phyloP scores from a whole-genome alignment of 2,888 invertebrate genomes.

The Gortyna flavago region DNA sequence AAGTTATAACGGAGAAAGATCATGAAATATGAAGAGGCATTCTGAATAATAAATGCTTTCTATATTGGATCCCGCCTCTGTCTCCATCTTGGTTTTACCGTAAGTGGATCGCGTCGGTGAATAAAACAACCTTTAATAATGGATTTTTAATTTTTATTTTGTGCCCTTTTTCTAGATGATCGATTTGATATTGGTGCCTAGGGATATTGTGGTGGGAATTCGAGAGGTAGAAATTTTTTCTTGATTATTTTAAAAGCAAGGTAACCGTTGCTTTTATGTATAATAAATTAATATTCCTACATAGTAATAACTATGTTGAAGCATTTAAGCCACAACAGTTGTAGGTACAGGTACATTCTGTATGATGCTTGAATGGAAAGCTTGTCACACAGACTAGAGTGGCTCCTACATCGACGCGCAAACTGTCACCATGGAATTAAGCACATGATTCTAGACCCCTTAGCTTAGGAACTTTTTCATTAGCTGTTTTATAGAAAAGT shows the following conservation, averaged over 20 bases:
- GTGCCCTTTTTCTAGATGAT: constrained; percentile 74
- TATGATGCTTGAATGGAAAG: neutral
- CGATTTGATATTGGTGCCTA: constrained; percentile 65
- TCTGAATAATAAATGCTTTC: constrained; percentile 81
- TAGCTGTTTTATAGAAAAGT: neutral
- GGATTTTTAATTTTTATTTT: constrained; percentile 74
- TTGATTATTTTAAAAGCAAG: constrained; percentile 2
- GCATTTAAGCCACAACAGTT: neutral
- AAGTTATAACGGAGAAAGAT: constrained; percentile 73
- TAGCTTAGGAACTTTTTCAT: neutral
- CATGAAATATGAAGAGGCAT: constrained; percentile 73
- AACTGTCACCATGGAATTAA: neutral
- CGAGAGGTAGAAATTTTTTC: constrained; percentile 24
- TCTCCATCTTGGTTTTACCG: constrained; percentile 72
- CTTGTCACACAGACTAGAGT: neutral
- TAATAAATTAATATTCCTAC: too few species aligned
- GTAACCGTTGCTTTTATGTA: neutral
- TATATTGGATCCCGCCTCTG: constrained; percentile 77
- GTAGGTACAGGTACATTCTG: neutral
- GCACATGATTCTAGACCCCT: neutral
- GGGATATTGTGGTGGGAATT: constrained; percentile 41
- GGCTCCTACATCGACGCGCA: neutral
- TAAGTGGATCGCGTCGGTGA: constrained; percentile 73
- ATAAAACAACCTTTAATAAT: constrained; percentile 68
- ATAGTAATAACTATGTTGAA: neutral